Evolutionary conservation across 2,797 vertebrate genomes (phyloP).

Genomic region (Ctenopoma multispine): DNA sequence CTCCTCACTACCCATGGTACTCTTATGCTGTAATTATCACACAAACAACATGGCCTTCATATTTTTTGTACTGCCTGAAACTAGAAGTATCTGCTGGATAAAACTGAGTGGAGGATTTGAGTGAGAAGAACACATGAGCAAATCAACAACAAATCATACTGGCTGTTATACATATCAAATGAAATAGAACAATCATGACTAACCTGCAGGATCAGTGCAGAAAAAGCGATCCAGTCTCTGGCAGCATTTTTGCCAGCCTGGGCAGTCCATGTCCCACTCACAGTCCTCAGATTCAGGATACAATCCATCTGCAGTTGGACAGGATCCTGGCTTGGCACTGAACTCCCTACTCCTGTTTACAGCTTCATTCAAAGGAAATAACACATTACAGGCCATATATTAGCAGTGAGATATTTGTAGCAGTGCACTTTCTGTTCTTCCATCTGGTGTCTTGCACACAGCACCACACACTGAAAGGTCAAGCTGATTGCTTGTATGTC

Average conservation of each 20-base stretch:
- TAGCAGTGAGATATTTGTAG: slow-evolving; percentile 57
- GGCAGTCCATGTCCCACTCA: slow-evolving; percentile 87
- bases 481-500: slow-evolving; percentile 15
- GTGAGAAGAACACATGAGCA: background rate
- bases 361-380: slow-evolving; percentile 80
- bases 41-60: too few relatives aligned
- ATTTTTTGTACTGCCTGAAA: too few relatives aligned
- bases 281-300: slow-evolving; percentile 69
- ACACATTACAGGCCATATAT: slow-evolving; percentile 63
- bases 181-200: slow-evolving; percentile 44
- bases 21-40: background rate
- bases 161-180: background rate
- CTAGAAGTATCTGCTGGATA: too few relatives aligned
- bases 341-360: slow-evolving; percentile 84
- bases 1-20: background rate
- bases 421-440: slow-evolving; percentile 39
- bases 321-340: slow-evolving; percentile 88
- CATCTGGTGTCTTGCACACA: slow-evolving; percentile 67
- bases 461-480: slow-evolving; percentile 41
- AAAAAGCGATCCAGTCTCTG: slow-evolving; percentile 45
- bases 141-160: background rate
- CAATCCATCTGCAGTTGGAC: slow-evolving; percentile 76
- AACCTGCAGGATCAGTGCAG: slow-evolving; percentile 76
- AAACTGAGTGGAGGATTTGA: background rate
- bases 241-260: slow-evolving; percentile 92